Evolutionary conservation across 1,140 invertebrate genomes (phyloP).

Genomic region (Drosophila biarmipes): DNA sequence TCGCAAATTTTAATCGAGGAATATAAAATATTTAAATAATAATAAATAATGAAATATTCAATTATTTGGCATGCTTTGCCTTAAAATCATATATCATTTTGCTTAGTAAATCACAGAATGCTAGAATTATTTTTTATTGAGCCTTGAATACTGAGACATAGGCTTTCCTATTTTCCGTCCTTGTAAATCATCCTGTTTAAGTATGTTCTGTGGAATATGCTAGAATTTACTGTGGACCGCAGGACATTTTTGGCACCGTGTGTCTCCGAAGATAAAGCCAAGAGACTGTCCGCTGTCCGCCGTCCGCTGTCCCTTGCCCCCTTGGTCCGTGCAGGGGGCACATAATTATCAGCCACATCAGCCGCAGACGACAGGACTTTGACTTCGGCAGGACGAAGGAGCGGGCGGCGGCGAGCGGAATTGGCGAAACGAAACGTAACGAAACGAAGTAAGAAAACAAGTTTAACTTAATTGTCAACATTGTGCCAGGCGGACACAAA

Average conservation of each 20-base stretch:
- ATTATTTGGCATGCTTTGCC: too few relatives aligned
- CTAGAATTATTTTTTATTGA: too few relatives aligned
- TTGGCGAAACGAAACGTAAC: constrained; percentile 60
- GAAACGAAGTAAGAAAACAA: constrained; percentile 79
- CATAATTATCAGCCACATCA: constrained; percentile 81
- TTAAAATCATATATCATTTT: too few relatives aligned
- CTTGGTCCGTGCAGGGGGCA: constrained; percentile 57
- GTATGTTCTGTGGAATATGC: too few relatives aligned
- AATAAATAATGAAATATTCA: too few relatives aligned
- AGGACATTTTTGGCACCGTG: neutral
- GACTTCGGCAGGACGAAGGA: constrained; percentile 54
- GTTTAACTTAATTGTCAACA: constrained; percentile 82
- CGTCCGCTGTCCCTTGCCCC: constrained; percentile 6
- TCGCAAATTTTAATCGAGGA: too few relatives aligned
- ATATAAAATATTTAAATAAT: too few relatives aligned
- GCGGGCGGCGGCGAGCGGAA: constrained; percentile 31
- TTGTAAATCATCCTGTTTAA: too few relatives aligned
- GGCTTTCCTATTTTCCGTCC: neutral
- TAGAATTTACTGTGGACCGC: neutral
- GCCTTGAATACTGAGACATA: too few relatives aligned
- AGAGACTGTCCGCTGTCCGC: constrained; percentile 3
- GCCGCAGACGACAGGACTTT: constrained; percentile 71
- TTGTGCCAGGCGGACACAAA: constrained; percentile 61
- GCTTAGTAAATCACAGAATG: too few relatives aligned
- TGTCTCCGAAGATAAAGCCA: constrained; percentile 1